phyloP scores from a whole-genome alignment of 2,797 vertebrate species.

The Glyptemys insculpta region DNA sequence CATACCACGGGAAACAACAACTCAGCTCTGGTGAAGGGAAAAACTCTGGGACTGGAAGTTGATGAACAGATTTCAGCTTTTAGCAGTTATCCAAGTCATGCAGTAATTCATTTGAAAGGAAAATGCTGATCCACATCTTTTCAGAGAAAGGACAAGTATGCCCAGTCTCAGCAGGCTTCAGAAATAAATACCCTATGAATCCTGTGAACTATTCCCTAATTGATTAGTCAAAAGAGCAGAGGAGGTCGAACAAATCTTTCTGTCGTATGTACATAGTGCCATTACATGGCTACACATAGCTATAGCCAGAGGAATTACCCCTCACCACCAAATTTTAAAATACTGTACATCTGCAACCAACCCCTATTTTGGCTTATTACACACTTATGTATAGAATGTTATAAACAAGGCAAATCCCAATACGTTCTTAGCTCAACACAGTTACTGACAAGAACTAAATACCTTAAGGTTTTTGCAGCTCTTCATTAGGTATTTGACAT shows the following conservation, averaged over 20 bases:
- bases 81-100: background rate
- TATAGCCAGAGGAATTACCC: background rate
- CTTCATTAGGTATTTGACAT: conserved; percentile 99
- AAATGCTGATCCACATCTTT: background rate
- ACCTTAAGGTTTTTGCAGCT: conserved; percentile 99
- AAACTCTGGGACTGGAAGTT: background rate
- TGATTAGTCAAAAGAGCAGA: background rate
- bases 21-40: background rate
- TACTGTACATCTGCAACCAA: background rate
- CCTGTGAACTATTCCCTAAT: background rate
- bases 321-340: background rate
- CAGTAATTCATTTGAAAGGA: background rate
- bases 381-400: background rate
- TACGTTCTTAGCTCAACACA: background rate
- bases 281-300: background rate
- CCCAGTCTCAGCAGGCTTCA: background rate
- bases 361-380: background rate
- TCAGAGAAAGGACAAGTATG: background rate
- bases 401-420: background rate
- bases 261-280: background rate
- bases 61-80: conserved; percentile 15
- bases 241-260: background rate
- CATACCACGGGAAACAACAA: background rate
- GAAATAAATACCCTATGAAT: background rate
- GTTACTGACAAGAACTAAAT: conserved; percentile 9